Base-by-base conservation (phyloP, 2,888 invertebrate genomes). In the Alcis repandata region DNA sequence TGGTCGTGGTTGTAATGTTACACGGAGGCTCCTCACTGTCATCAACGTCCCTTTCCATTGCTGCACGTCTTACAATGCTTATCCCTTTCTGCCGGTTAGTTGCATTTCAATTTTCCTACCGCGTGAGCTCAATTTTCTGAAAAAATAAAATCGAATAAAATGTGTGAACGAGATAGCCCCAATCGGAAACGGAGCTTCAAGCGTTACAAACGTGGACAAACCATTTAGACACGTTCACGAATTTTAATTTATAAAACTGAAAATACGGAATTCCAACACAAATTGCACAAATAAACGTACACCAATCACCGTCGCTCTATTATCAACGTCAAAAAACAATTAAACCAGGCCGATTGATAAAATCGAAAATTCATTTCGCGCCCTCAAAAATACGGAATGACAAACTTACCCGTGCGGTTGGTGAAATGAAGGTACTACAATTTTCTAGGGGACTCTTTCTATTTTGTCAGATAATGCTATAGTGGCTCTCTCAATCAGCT, bases 281-380 rank as follows among this genome's bases (percentile, higher is more conserved):
- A 56, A 45, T 56, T 10, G 33, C 20, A 32, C 33, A 45, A 56
- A 33, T 33, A 45, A 56, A 32, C 56, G 20, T 56, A 33, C 32
- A 56, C 43, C 56, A 45, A 33, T 56, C 45, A 56, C 33, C 33
- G 32, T 15, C 45, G 19, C 56, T 45, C 20, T 56, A 56, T 45
- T 36, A 45, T 45, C 56, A 15, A 56, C 33, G 56, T 46, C 45
- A 36, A 17, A 54, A 54, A 61, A 38, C 54, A 61, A 61, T 61
- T 54, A 48, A 61, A 48, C 32, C 54, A 17, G 32, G 13, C 46
- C 43, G 27, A 46, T 56, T 45, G 53, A 61, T 61, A 32, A 40
- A 46, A 54, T 40, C 52, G 32, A 32, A 36, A 46, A 40, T 56
- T 46, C 45, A 58, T 46, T 58, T 49, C 46, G 51, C 13, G 19